phyloP scores from a whole-genome alignment of 2,797 vertebrate genomes.

The Eulemur mongoz region DNA sequence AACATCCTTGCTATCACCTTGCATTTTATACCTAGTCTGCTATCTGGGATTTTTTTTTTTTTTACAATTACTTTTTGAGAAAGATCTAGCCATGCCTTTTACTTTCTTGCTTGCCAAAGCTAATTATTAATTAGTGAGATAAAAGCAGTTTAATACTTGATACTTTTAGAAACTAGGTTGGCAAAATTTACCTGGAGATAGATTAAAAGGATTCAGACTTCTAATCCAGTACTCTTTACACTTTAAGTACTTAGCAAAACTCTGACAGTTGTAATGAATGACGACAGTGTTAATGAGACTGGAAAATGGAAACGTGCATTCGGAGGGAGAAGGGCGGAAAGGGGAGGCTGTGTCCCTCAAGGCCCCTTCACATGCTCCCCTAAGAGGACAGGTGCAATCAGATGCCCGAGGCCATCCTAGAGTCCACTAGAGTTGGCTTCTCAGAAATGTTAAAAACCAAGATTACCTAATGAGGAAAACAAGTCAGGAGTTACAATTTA shows the following conservation, averaged over 20 bases:
- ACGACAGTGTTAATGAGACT: fast-evolving
- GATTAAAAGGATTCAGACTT: neutral
- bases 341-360: neutral
- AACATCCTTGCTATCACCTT: neutral
- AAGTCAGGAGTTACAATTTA: neutral
- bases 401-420: neutral
- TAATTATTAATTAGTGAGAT: neutral
- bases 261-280: no score
- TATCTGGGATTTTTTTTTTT: neutral
- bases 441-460: neutral
- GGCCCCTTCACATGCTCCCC: neutral
- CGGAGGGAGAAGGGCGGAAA: no score
- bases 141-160: neutral
- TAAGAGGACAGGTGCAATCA: neutral
- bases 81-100: neutral
- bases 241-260: neutral
- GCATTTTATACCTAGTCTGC: neutral
- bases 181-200: neutral
- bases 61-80: neutral
- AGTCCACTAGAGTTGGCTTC: neutral
- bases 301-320: no score
- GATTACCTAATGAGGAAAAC: neutral
- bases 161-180: constrained; percentile 22
- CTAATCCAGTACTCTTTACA: neutral
- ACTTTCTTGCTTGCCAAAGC: neutral